A percentile compares a stretch with the other conserved stretches of the same genome.
phyloP scores from a whole-genome alignment of 2,113 vertebrate species.

The Pavo muticus region DNA sequence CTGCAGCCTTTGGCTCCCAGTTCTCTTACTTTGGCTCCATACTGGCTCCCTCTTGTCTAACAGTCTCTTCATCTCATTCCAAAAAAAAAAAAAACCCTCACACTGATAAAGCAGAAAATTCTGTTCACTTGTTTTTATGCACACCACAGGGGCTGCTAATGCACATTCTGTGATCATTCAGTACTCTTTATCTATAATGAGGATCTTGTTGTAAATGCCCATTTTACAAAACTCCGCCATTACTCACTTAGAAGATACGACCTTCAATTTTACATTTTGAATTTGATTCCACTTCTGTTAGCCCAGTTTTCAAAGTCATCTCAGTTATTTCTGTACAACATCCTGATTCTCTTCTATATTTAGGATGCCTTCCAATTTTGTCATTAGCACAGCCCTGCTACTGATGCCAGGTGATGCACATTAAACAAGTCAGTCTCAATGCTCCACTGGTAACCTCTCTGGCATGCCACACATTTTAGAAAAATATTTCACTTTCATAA shows the following conservation, averaged over 20 bases:
- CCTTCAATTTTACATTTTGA: constrained; percentile 24
- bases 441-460: neutral
- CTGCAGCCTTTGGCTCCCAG: neutral
- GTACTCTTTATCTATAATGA: constrained; percentile 24
- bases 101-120: constrained; percentile 7
- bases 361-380: constrained; percentile 19
- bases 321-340: constrained; percentile 32
- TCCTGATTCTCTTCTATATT: constrained; percentile 29
- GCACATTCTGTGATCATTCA: neutral
- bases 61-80: neutral
- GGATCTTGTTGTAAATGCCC: constrained; percentile 8
- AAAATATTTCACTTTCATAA: neutral
- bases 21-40: neutral
- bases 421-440: neutral
- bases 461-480: neutral
- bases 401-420: neutral
- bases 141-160: neutral
- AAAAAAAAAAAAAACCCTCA: neutral
- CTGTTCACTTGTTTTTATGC: neutral
- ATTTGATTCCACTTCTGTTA: constrained; percentile 21
- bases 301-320: neutral
- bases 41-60: neutral
- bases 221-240: constrained; percentile 3
- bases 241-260: neutral
- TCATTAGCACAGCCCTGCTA: neutral